phyloP scores from a whole-genome alignment of 92 coral and sea anemone genomes.

The Epizoanthus illoricatus region DNA sequence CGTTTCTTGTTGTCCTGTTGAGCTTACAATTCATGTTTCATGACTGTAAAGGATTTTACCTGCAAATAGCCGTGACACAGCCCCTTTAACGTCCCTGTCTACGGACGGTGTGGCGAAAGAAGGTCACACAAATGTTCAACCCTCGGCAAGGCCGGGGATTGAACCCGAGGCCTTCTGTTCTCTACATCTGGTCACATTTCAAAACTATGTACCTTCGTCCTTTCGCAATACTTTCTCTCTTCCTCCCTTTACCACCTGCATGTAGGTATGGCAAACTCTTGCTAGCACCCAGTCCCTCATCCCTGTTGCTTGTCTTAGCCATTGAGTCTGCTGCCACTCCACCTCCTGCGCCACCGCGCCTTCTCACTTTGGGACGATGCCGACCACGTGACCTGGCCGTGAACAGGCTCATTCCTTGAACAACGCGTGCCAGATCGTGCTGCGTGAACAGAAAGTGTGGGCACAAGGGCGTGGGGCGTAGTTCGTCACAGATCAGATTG shows the following conservation, averaged over 20 bases:
- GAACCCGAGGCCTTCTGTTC: neutral
- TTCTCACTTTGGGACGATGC: conserved; percentile 77
- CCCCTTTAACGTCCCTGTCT: too few species aligned
- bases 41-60: too few species aligned
- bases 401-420: conserved; percentile 84
- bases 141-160: too few species aligned
- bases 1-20: too few species aligned
- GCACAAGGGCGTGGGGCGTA: conserved; percentile 87
- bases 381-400: conserved; percentile 84
- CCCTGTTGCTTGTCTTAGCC: neutral
- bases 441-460: conserved; percentile 97
- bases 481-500: conserved; percentile 63
- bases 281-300: conserved; percentile 1
- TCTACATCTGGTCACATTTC: neutral
- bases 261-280: conserved; percentile 26
- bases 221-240: neutral
- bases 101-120: too few species aligned
- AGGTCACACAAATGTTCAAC: too few species aligned
- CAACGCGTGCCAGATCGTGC: conserved; percentile 89
- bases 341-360: conserved; percentile 51
- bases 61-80: too few species aligned
- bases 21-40: too few species aligned
- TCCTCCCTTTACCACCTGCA: conserved; percentile 2
- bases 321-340: conserved; percentile 15
- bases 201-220: conserved; percentile 34